phyloP scores from a whole-genome alignment of 2,888 invertebrate genomes.

The Diloba caeruleocephala region DNA sequence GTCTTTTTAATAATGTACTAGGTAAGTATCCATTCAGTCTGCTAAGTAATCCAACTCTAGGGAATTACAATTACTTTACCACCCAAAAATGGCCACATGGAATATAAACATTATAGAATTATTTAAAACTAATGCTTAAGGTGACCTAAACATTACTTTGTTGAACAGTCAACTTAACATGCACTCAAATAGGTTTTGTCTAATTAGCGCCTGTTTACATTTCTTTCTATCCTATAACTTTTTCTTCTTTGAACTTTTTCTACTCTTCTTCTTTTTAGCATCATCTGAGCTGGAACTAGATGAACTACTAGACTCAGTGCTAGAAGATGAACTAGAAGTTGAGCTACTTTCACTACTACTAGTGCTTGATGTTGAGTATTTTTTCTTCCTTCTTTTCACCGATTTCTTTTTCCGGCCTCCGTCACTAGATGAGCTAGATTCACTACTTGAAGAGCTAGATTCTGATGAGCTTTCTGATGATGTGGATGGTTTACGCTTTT shows the following conservation, averaged over 20 bases:
- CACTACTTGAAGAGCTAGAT: slow-evolving; percentile 75
- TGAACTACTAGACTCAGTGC: slow-evolving; percentile 69
- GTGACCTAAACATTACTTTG: slow-evolving; percentile 14
- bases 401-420: slow-evolving; percentile 69
- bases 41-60: slow-evolving; percentile 1
- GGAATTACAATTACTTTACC: slow-evolving; percentile 12
- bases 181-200: slow-evolving; percentile 15
- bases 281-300: slow-evolving; percentile 77
- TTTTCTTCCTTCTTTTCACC: slow-evolving; percentile 67
- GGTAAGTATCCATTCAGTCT: slow-evolving; percentile 37
- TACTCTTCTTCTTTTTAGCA: slow-evolving; percentile 65
- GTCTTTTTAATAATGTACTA: slow-evolving; percentile 9
- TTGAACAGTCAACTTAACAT: slow-evolving; percentile 13
- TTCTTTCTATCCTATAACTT: slow-evolving; percentile 56
- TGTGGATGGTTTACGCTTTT: slow-evolving; percentile 76
- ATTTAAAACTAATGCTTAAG: slow-evolving; percentile 28
- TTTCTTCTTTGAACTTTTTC: slow-evolving; percentile 63
- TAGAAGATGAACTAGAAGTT: slow-evolving; percentile 66
- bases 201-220: slow-evolving; percentile 8
- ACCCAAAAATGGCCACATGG: slow-evolving; percentile 47
- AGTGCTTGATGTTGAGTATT: slow-evolving; percentile 74
- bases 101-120: slow-evolving; percentile 31
- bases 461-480: slow-evolving; percentile 77
- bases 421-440: slow-evolving; percentile 78
- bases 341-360: slow-evolving; percentile 71